These are phyloP conservation scores for Petrophora chlorosata DNA, from an alignment of 2,888 invertebrate genomes.

Conservation along the genomic window DNA sequence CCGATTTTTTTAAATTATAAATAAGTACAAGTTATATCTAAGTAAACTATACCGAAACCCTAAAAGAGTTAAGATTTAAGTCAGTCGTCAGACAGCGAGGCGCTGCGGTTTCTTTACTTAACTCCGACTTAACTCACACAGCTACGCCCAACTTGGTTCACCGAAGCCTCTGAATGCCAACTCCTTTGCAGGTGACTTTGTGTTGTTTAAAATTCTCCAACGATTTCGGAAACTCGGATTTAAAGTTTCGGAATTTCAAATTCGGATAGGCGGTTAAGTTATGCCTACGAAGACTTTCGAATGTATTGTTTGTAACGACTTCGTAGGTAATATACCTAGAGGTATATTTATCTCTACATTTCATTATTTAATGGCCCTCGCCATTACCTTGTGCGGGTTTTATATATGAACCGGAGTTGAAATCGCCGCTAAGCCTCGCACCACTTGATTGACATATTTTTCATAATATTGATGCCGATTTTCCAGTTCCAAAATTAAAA, in stretches of 20 bases:
- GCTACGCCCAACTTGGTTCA: slow-evolving; percentile 73
- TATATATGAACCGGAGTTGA: too few species aligned
- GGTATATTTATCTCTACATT: too few species aligned
- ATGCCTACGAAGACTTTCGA: slow-evolving; percentile 42
- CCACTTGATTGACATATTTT: too few species aligned
- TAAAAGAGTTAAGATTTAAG: slow-evolving; percentile 68
- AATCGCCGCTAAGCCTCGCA: too few species aligned
- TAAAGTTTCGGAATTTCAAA: slow-evolving; percentile 65
- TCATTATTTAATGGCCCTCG: too few species aligned
- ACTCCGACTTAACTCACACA: slow-evolving; percentile 64
- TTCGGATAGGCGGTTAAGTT: slow-evolving; percentile 57
- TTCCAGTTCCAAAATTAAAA: too few species aligned
- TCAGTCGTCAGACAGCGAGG: slow-evolving; percentile 70
- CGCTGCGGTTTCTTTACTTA: slow-evolving; percentile 78
- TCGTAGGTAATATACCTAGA: too few species aligned
- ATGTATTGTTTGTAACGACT: slow-evolving; percentile 21
- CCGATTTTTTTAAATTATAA: too few species aligned
- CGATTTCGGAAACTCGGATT: slow-evolving; percentile 63
- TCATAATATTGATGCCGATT: too few species aligned
- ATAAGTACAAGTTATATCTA: too few species aligned
- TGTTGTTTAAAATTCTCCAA: slow-evolving; percentile 67
- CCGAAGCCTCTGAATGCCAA: slow-evolving; percentile 69
- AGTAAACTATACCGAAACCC: slow-evolving; percentile 35
- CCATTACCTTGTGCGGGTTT: too few species aligned
- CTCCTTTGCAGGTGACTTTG: slow-evolving; percentile 75